phyloP scores from a whole-genome alignment of 1,140 invertebrate species.

The Globodera ellingtonae region DNA sequence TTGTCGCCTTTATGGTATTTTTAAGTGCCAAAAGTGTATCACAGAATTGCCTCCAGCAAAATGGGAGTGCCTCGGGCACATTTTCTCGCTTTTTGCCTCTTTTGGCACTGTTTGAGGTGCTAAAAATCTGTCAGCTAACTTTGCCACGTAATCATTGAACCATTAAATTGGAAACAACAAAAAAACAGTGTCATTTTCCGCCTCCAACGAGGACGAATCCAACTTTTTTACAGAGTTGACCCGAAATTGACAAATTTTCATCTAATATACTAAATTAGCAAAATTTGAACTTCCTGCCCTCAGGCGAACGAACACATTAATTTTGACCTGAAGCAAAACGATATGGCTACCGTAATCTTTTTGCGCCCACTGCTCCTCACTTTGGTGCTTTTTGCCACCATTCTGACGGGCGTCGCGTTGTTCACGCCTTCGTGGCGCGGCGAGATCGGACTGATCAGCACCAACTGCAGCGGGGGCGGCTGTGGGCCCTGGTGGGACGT shows the following conservation, averaged over 20 bases:
- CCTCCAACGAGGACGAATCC: too few species aligned
- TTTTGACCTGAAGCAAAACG: too few species aligned
- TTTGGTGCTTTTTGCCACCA: slow-evolving; percentile 12
- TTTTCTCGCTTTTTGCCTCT: neutral
- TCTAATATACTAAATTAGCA: too few species aligned
- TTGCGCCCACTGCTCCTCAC: slow-evolving; percentile 16
- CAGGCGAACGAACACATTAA: too few species aligned
- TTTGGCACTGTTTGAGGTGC: neutral
- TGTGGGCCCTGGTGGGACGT: slow-evolving; percentile 27
- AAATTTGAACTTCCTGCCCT: too few species aligned
- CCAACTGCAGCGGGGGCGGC: slow-evolving; percentile 2
- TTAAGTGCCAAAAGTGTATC: neutral
- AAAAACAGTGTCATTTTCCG: too few species aligned
- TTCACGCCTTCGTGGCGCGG: slow-evolving; percentile 24
- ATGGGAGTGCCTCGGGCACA: neutral
- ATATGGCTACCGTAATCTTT: slow-evolving; percentile 13
- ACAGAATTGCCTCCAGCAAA: neutral
- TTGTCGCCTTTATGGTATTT: too few species aligned
- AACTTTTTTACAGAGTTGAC: too few species aligned
- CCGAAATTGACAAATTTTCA: too few species aligned
- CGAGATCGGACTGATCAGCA: slow-evolving; percentile 20
- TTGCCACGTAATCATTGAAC: neutral
- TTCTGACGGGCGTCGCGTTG: slow-evolving; percentile 19
- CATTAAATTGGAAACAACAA: neutral
- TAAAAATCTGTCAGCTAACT: neutral